phyloP scores from a whole-genome alignment of 2,113 vertebrate species.

The Brienomyrus longianalis region DNA sequence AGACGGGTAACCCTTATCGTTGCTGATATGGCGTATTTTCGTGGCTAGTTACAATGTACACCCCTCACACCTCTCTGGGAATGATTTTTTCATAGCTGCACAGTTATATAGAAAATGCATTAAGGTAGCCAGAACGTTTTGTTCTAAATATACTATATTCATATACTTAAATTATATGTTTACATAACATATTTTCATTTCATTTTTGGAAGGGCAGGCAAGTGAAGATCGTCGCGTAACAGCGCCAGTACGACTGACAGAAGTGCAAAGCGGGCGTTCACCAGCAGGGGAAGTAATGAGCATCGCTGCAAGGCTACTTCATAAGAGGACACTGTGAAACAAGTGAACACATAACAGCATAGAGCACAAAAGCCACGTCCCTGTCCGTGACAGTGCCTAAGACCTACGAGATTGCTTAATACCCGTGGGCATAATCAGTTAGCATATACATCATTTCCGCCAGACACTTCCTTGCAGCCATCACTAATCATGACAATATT shows the following conservation, averaged over 20 bases:
- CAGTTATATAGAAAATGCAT: neutral
- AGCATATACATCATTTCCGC: neutral
- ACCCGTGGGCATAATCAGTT: neutral
- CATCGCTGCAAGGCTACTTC: neutral
- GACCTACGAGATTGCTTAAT: no score
- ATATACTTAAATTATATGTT: neutral
- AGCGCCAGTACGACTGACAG: neutral
- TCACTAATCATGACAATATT: neutral
- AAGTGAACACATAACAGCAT: neutral
- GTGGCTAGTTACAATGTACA: constrained; percentile 8
- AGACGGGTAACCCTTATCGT: constrained; percentile 42
- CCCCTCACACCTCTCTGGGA: neutral
- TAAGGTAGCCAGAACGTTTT: neutral
- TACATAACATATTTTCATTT: neutral
- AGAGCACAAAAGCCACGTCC: neutral
- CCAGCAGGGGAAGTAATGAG: constrained; percentile 15
- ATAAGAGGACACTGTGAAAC: neutral
- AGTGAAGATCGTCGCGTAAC: neutral
- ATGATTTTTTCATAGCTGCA: neutral
- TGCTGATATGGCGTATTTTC: constrained; percentile 24
- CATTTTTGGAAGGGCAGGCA: neutral
- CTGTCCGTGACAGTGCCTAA: neutral
- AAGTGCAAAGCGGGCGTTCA: neutral
- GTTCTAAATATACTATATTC: neutral
- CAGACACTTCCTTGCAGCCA: neutral